phyloP scores from a whole-genome alignment of 1,140 invertebrate genomes.

The Arctopsyche grandis region DNA sequence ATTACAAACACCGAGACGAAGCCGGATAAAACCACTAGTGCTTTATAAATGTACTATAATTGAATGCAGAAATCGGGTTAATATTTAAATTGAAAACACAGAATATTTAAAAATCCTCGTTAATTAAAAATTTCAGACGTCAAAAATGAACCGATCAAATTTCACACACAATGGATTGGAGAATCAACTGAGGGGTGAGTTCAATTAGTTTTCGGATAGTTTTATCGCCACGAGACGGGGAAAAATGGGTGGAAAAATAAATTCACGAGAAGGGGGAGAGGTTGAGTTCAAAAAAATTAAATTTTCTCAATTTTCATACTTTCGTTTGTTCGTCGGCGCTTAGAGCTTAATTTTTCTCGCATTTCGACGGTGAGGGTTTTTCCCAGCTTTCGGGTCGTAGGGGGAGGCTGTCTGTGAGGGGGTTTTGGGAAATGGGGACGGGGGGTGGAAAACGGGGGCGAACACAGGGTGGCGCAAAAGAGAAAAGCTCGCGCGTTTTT shows the following conservation, averaged over 20 bases:
- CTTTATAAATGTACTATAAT: no score
- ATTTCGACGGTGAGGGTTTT: conserved; percentile 27
- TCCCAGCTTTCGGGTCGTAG: conserved; percentile 18
- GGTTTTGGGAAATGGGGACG: background rate
- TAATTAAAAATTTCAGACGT: no score
- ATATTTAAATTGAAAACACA: no score
- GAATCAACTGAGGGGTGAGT: no score
- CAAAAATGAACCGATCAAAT: no score
- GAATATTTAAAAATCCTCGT: no score
- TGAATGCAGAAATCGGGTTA: no score
- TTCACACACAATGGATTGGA: no score
- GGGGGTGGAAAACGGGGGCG: background rate
- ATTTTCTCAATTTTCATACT: background rate
- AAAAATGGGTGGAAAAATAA: background rate
- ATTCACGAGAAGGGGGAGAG: no score
- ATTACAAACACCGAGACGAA: no score
- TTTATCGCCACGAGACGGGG: background rate
- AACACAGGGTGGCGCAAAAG: conserved; percentile 59
- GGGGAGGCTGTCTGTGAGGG: background rate
- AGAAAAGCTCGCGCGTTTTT: conserved; percentile 70
- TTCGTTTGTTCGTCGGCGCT: background rate
- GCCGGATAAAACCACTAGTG: no score
- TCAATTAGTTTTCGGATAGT: conserved; percentile 24
- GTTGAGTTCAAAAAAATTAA: background rate
- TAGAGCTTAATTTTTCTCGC: conserved; percentile 14